Percentiles rank a stretch among this genome's conserved stretches.
Conservation (phyloP, 2,113 vertebrate genomes). For the Maccullochella peelii region DNA sequence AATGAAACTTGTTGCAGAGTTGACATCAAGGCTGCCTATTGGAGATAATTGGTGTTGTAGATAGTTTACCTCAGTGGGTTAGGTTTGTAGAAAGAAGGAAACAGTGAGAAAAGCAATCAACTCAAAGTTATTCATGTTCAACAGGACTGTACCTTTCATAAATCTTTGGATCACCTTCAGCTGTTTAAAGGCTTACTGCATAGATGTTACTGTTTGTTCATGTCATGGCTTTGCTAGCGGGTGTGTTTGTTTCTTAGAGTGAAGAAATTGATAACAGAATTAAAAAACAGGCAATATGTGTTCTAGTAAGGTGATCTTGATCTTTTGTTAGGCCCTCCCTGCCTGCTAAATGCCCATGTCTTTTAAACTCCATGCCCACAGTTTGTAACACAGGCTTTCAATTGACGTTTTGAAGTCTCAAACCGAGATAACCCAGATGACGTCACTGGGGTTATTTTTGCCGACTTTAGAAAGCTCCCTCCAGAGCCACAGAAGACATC, state of each 20-base stretch:
- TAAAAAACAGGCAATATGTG: not conserved
- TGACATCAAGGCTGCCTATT: slow-evolving; percentile 10
- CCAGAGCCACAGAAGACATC: no score
- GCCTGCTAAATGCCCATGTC: not conserved
- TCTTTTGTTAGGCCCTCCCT: not conserved
- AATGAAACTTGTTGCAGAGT: slow-evolving; percentile 32
- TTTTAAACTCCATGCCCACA: no score
- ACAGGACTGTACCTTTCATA: not conserved
- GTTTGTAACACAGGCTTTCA: not conserved
- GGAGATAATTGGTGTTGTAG: slow-evolving; percentile 28
- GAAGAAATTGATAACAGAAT: not conserved
- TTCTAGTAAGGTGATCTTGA: not conserved
- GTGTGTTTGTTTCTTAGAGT: not conserved
- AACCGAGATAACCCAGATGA: no score
- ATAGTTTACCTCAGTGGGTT: slow-evolving; percentile 13
- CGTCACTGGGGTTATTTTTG: no score
- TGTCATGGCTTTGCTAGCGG: not conserved
- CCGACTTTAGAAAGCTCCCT: no score
- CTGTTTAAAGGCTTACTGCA: not conserved
- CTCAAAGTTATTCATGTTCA: not conserved
- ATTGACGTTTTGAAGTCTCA: not conserved
- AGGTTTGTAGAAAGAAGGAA: not conserved
- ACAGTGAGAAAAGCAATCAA: slow-evolving; percentile 8
- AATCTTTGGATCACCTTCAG: slow-evolving; percentile 25
- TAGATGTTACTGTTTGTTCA: not conserved